Conservation (phyloP, 2,797 vertebrate species). For the Anguilla obscura region DNA sequence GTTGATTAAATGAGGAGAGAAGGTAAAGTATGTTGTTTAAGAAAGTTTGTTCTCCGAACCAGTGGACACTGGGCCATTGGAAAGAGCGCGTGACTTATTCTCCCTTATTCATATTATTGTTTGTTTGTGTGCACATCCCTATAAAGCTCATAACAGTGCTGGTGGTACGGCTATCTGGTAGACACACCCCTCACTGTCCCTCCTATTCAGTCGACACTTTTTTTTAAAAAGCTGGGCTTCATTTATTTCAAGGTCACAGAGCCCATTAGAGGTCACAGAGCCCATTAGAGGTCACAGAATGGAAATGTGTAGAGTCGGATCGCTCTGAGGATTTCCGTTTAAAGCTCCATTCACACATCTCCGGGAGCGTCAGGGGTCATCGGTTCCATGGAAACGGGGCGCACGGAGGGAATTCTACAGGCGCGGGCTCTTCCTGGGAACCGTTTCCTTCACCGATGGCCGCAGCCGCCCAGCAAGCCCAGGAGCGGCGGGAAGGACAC, state of each 20-base stretch:
- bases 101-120: too few relatives aligned
- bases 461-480: neutral
- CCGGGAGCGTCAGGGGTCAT: neutral
- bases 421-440: neutral
- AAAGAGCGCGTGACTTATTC: too few relatives aligned
- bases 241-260: neutral
- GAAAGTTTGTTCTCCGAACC: too few relatives aligned
- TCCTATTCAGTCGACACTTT: neutral
- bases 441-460: neutral
- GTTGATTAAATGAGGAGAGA: too few relatives aligned
- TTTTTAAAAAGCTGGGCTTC: neutral
- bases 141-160: too few relatives aligned
- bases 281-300: neutral
- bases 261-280: neutral
- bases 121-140: too few relatives aligned
- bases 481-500: neutral
- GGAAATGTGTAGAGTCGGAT: neutral
- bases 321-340: neutral
- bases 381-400: neutral
- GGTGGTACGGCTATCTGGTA: neutral
- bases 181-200: neutral
- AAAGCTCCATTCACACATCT: neutral
- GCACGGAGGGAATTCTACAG: neutral
- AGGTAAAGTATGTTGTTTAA: too few relatives aligned
- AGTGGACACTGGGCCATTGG: too few relatives aligned